Percentiles rank a stretch among this genome's conserved stretches.
These are phyloP conservation scores for Rotaria magnacalcarata DNA, from an alignment of 2,888 invertebrate genomes.

Conservation along the genomic window DNA sequence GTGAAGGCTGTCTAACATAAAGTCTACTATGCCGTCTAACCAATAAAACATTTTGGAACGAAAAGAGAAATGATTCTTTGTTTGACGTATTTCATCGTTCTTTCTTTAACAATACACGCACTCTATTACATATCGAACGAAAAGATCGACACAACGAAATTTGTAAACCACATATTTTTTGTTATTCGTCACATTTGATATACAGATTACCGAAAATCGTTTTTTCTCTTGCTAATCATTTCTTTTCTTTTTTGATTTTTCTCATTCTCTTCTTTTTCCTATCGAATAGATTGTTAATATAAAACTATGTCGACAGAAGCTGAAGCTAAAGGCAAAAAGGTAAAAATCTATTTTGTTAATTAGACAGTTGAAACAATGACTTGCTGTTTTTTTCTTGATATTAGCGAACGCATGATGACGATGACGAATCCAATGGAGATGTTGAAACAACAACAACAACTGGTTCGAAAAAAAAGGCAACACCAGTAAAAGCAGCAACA, in stretches of 20 bases:
- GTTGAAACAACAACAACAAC: conserved; percentile 18
- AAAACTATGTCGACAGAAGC: conserved; percentile 15
- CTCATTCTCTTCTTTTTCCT: neutral
- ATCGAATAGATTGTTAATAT: neutral
- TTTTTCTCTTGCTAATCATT: neutral
- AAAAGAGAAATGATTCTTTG: conserved; percentile 5
- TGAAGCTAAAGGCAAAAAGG: conserved; percentile 31
- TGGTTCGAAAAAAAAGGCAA: neutral
- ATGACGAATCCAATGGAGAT: neutral
- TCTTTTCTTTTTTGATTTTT: neutral
- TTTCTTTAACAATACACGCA: neutral
- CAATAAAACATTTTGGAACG: neutral
- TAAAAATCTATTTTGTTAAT: neutral
- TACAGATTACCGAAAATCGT: neutral
- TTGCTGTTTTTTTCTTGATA: neutral
- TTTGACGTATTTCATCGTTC: conserved; percentile 18
- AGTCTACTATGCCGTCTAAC: neutral
- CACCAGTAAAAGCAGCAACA: conserved; percentile 13
- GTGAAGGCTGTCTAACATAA: neutral
- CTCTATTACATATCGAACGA: neutral
- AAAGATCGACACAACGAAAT: neutral
- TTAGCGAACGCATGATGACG: conserved; percentile 18
- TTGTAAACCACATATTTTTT: neutral
- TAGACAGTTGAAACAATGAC: neutral
- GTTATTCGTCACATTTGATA: neutral